phyloP scores from a whole-genome alignment of 2,888 invertebrate genomes.

The Synanthedon myopaeformis region DNA sequence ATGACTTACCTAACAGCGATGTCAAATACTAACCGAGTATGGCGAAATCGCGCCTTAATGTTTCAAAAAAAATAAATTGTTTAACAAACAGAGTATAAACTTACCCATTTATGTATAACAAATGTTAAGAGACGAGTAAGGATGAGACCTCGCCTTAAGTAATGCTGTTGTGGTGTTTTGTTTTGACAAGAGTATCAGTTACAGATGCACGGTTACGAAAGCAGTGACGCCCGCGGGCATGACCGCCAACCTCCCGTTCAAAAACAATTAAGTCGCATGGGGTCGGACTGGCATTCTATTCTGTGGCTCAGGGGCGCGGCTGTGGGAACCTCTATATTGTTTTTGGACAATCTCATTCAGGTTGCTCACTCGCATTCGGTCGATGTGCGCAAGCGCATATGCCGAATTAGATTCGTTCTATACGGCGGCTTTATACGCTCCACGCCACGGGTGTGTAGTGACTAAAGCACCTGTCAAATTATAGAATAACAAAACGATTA shows the following conservation, averaged over 20 bases:
- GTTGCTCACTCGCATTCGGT: constrained; percentile 31
- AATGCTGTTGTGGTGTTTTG: constrained; percentile 3
- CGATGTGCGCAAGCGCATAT: constrained; percentile 27
- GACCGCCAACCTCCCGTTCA: constrained; percentile 45
- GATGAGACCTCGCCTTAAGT: too few species aligned
- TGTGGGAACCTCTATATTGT: constrained; percentile 53
- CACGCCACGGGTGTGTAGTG: too few species aligned
- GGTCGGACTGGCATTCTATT: constrained; percentile 1
- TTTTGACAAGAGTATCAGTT: constrained; percentile 21
- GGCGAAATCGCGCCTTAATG: too few species aligned
- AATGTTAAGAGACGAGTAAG: too few species aligned
- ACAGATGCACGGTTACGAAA: constrained; percentile 10
- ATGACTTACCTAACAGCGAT: too few species aligned
- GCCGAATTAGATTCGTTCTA: constrained; percentile 14
- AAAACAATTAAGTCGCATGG: constrained; percentile 54
- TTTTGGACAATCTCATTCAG: constrained; percentile 33
- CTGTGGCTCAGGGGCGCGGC: constrained; percentile 39
- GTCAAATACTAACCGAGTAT: too few species aligned
- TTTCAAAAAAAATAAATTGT: too few species aligned
- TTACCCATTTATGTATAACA: too few species aligned
- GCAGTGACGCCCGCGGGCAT: constrained; percentile 41
- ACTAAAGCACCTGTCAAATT: too few species aligned
- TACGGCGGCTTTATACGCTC: too few species aligned
- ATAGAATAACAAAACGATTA: too few species aligned
- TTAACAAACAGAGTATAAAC: too few species aligned